These are phyloP conservation scores for Tympanoctomys barrerae DNA, from an alignment of 2,797 vertebrate species.

Conservation along the genomic window DNA sequence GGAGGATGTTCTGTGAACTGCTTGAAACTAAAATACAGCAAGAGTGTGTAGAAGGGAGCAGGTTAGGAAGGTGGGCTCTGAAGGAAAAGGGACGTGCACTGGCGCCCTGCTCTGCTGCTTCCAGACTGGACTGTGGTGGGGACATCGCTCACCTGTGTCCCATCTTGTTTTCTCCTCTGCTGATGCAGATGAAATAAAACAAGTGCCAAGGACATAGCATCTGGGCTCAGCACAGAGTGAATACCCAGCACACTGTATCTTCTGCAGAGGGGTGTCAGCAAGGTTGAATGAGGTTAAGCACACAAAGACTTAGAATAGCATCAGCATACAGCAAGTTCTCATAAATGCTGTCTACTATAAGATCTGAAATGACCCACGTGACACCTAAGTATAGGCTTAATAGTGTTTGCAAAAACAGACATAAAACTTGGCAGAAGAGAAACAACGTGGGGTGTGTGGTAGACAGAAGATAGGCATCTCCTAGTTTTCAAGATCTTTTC, in stretches of 20 bases:
- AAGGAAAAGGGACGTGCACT: conserved; percentile 3
- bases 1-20: not conserved
- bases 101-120: not conserved
- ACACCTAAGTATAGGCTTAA: not conserved
- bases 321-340: not conserved
- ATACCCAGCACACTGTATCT: not conserved
- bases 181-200: not conserved
- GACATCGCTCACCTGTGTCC: not conserved
- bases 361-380: not conserved
- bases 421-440: conserved; percentile 23
- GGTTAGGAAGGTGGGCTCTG: not conserved
- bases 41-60: not conserved
- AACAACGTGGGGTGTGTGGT: not conserved
- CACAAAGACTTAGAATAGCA: not conserved
- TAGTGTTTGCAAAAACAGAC: not conserved
- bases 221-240: too few relatives aligned
- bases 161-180: not conserved
- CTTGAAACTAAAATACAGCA: not conserved
- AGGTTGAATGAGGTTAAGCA: not conserved
- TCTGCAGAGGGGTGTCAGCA: not conserved
- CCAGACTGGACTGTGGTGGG: not conserved
- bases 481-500: not conserved
- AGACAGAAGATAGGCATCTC: not conserved
- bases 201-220: too few relatives aligned
- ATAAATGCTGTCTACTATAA: not conserved